Base-by-base conservation (phyloP, 2,113 vertebrate genomes). In the Amblyopsis rosae region DNA sequence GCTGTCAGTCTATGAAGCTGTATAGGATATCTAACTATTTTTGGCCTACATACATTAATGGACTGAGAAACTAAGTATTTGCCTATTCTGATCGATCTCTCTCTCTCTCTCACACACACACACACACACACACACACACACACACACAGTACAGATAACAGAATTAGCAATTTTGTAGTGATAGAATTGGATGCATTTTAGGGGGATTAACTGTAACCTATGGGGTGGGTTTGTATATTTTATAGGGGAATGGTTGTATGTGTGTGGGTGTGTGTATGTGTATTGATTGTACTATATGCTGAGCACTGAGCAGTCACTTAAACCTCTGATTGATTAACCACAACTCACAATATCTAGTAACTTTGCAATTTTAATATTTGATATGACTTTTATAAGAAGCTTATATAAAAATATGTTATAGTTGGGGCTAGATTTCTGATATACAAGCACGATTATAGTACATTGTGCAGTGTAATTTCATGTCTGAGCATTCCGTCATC, bases 321-420 rank as follows among this genome's bases (percentile, higher is more conserved):
- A 3, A 58, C 56, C 17, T 12, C 26, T 12, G 32, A 9, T 32
- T 17, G 15, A 12, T 45, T 35, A 26, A 16, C 17, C 3, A 59
- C 15, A 6, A 3, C 0, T 50, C 17, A 48, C 6, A 57, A 15
- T 12, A 59, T 1, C 72, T 65, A 66, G 69, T 56, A 9, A 75
- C 0, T 72, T 50, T 83, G 62, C 77, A 86, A 90, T 85, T 77
- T 89, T 89, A 68, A 87, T 79, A 86, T 86, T n/a, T 66, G 77
- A 73, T 91, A 41, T 6, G 35, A 41, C 35, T 26, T 89, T 82
- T 71, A 81, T 92, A 92, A 83, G 89, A 92, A 92, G 89, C 88
- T 76, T 88, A 88, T 92, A 93, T 82, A 93, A 92, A 94, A 92
- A 94, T 92, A 94, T 80, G 80, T 82, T 86, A 85, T 83, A 81